phyloP scores from a whole-genome alignment of 1,140 invertebrate species.

The Wasmannia auropunctata region DNA sequence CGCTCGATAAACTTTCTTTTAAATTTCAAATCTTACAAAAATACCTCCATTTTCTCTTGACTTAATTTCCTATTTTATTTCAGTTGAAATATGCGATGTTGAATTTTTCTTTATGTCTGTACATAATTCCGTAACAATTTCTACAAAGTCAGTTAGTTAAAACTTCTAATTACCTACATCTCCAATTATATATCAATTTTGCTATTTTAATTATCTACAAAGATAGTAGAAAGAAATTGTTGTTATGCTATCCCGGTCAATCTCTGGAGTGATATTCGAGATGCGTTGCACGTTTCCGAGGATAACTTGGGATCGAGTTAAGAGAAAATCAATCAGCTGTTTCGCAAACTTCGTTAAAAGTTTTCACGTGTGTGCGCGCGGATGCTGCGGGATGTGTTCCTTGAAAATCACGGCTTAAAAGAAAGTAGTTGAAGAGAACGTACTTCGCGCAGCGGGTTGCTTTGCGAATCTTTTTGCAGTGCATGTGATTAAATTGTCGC shows the following conservation, averaged over 20 bases:
- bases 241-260: not conserved
- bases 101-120: not conserved
- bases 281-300: constrained; percentile 40
- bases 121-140: not conserved
- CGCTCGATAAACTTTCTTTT: constrained; percentile 39
- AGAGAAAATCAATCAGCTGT: constrained; percentile 71
- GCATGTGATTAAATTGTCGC: constrained; percentile 49
- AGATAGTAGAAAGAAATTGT: not conserved
- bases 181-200: not conserved
- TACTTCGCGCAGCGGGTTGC: not conserved
- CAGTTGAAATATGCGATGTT: not conserved
- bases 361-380: constrained; percentile 18
- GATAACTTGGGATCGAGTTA: constrained; percentile 67
- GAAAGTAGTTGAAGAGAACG: constrained; percentile 10
- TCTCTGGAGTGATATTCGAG: constrained; percentile 20
- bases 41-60: not conserved
- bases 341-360: constrained; percentile 58
- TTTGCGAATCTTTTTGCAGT: not conserved
- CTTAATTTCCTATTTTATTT: constrained; percentile 1
- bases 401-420: constrained; percentile 9
- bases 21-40: constrained; percentile 43
- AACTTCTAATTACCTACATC: not conserved
- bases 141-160: not conserved
- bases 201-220: not conserved
- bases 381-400: not conserved